Conservation (phyloP, 1,140 invertebrate genomes). For the Anadara kagoshimensis region DNA sequence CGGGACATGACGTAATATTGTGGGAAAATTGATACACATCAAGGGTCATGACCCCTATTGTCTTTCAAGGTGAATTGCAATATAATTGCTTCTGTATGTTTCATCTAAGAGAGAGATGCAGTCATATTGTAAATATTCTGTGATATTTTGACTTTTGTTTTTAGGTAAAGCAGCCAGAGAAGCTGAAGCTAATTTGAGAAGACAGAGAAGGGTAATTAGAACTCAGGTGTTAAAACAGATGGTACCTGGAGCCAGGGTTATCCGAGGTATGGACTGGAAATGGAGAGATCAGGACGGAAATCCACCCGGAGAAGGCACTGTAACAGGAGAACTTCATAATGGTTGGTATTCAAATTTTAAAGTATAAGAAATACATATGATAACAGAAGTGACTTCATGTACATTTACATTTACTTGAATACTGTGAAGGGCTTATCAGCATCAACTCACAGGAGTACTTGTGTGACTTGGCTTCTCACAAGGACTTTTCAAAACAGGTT, state of each 20-base stretch:
- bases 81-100: too few species aligned
- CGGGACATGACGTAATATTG: too few species aligned
- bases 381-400: not conserved
- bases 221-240: constrained; percentile 84
- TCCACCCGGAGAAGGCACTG: constrained; percentile 85
- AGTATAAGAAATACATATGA: not conserved
- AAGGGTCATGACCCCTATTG: too few species aligned
- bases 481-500: too few species aligned
- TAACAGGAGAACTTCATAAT: constrained; percentile 94
- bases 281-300: constrained; percentile 97
- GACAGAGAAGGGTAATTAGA: constrained; percentile 78
- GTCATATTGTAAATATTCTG: too few species aligned
- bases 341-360: constrained; percentile 75
- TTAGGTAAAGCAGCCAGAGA: constrained; percentile 87
- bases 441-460: too few species aligned
- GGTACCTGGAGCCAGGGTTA: constrained; percentile 89
- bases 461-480: too few species aligned
- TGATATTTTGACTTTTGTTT: constrained; percentile 10
- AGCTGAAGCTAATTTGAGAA: constrained; percentile 87
- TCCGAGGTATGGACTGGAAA: constrained; percentile 97
- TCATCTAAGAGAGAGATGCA: too few species aligned
- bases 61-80: too few species aligned
- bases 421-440: too few species aligned
- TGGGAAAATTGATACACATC: too few species aligned
- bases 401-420: too few species aligned